Evolutionary conservation across 2,113 vertebrate species (phyloP).

Genomic region (Verasper variegatus): DNA sequence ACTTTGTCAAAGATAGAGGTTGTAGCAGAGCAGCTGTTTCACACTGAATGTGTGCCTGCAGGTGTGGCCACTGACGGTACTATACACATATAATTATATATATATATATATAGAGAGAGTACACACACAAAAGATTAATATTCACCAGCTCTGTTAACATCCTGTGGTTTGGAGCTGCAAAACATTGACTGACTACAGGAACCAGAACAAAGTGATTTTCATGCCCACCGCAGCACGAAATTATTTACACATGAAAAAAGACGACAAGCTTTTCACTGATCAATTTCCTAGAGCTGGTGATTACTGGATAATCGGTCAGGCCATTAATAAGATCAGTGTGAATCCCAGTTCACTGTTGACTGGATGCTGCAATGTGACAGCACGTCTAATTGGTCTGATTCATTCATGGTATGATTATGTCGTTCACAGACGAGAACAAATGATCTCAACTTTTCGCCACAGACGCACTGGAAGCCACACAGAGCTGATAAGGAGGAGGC

Average conservation of each 20-base stretch:
- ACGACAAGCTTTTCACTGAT: conserved; percentile 2
- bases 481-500: conserved; percentile 45
- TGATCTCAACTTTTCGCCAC: conserved; percentile 40
- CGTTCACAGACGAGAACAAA: conserved; percentile 40
- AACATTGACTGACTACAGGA: not conserved
- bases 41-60: too few species aligned
- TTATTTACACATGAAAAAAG: not conserved
- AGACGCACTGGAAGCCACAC: conserved; percentile 19
- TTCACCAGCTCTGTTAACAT: too few species aligned
- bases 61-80: too few species aligned
- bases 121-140: too few species aligned
- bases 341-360: not conserved
- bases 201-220: not conserved
- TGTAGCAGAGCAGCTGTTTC: too few species aligned
- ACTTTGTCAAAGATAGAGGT: too few species aligned
- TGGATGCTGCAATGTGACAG: conserved; percentile 29
- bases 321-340: not conserved
- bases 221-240: not conserved
- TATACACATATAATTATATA: too few species aligned
- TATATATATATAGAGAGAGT: too few species aligned
- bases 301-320: not conserved
- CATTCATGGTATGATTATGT: conserved; percentile 24
- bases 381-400: conserved; percentile 25
- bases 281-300: not conserved
- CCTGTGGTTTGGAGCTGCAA: not conserved